Conservation (phyloP, 1,140 invertebrate genomes). For the Odontomachus brunneus region DNA sequence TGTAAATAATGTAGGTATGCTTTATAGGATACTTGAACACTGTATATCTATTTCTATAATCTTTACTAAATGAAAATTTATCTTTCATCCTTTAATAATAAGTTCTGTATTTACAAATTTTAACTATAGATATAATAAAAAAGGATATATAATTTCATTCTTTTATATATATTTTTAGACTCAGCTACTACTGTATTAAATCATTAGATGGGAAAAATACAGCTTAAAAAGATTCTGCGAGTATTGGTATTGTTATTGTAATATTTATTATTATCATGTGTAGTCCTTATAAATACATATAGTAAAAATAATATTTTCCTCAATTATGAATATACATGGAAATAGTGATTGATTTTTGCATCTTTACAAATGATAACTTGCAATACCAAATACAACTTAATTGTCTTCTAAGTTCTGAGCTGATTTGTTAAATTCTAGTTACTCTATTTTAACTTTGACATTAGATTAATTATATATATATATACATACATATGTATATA, state of each 20-base stretch:
- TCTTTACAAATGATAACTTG: slow-evolving; percentile 20
- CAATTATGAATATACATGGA: neutral
- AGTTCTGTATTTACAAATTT: too few relatives aligned
- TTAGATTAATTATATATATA: slow-evolving; percentile 17
- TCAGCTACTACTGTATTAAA: too few relatives aligned
- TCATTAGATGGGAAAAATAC: too few relatives aligned
- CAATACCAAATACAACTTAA: neutral
- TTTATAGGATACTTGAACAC: slow-evolving; percentile 56
- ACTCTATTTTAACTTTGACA: slow-evolving; percentile 9
- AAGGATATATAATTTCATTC: too few relatives aligned
- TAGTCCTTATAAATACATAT: slow-evolving; percentile 65
- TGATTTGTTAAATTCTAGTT: too few relatives aligned
- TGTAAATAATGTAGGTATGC: slow-evolving; percentile 76
- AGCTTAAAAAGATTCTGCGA: slow-evolving; percentile 12
- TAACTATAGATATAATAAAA: too few relatives aligned
- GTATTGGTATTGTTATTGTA: slow-evolving; percentile 25
- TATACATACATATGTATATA: slow-evolving; percentile 1
- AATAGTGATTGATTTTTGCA: neutral
- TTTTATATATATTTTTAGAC: too few relatives aligned
- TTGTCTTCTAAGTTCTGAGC: too few relatives aligned
- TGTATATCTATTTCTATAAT: slow-evolving; percentile 29
- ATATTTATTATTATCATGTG: slow-evolving; percentile 47
- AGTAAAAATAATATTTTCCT: slow-evolving; percentile 57
- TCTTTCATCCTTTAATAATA: neutral
- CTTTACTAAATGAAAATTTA: slow-evolving; percentile 10